These are phyloP conservation scores for Borostomias antarcticus DNA, from an alignment of 2,797 vertebrate species.

Conservation along the genomic window DNA sequence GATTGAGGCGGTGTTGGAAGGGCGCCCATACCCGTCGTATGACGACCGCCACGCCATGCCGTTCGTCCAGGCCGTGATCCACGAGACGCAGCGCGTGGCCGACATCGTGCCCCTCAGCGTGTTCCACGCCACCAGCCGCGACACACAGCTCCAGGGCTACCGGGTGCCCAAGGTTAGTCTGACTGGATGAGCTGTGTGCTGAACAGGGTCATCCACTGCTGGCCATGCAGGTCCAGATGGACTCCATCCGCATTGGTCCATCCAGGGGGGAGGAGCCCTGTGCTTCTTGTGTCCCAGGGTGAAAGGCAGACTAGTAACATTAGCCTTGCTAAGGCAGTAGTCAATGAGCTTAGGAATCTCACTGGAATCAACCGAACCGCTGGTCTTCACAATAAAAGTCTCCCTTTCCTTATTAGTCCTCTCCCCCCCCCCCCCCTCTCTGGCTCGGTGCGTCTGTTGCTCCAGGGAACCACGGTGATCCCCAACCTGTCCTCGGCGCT, in stretches of 20 bases:
- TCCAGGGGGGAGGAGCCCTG: too few species aligned
- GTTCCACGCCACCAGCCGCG: slow-evolving; percentile 27
- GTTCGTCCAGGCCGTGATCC: slow-evolving; percentile 41
- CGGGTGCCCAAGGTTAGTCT: slow-evolving; percentile 46
- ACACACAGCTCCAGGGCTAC: slow-evolving; percentile 39
- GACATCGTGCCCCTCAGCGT: slow-evolving; percentile 35
- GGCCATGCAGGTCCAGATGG: too few species aligned
- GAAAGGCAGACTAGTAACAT: too few species aligned
- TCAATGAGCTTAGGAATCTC: too few species aligned
- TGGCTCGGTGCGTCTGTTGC: background rate
- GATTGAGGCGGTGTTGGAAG: background rate
- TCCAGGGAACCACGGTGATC: slow-evolving; percentile 40
- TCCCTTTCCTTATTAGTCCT: too few species aligned
- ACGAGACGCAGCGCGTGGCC: slow-evolving; percentile 35
- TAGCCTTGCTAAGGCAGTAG: too few species aligned
- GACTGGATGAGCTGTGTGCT: too few species aligned
- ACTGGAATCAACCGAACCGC: too few species aligned
- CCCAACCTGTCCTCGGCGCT: slow-evolving; percentile 41
- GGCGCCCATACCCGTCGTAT: slow-evolving; percentile 3
- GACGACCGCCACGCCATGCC: slow-evolving; percentile 7
- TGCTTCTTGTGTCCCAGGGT: too few species aligned
- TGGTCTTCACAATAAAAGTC: too few species aligned
- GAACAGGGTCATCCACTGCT: too few species aligned
- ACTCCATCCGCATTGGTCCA: too few species aligned
- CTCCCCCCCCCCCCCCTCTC: background rate